Evolutionary conservation across 2,113 vertebrate species (phyloP), one percentile per base, ranked within the genome.

Genomic region (Eptesicus fuscus): DNA sequence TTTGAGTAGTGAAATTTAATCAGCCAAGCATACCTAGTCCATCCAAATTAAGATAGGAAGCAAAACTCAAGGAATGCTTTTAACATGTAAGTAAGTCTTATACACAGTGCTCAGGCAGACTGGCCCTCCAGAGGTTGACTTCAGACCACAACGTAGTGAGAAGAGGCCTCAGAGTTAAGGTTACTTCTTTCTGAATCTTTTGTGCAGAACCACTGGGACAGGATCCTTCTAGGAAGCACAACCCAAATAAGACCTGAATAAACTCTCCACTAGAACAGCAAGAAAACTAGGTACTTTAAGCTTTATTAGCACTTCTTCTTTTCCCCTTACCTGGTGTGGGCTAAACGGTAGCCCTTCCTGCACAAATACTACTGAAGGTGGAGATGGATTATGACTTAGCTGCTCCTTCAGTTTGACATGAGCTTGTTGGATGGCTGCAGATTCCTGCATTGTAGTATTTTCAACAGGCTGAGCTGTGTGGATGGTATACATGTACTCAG

Each of bases 401-500:
- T 96, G 96, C 49, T 98, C 98, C 87, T 96, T 96, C 93, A 96
- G 95, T 77, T 98, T 96, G 93, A 90, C 93, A 23, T 35, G 51
- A 70, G 91, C 80, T 96, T 97, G 96, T 63, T 97, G 96, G 4
- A 89, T 77, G 86, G 91, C 76, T 79, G 88, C 35, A 95, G 97
- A 83, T 44, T 97, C 97, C 83, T 96, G 97, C 47, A 96, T 23
- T 78, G 93, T 51, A 30, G 90, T 95, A 77, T 83, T 97, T 96
- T 98, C 97, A 91, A 93, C 78, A 95, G 97, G 87, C 11, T 93
- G 92, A 53, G 96, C 56, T 82, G 96, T 96, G 40, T 93, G 93
- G 95, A 98, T 93, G 69, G 98, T 95, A 74, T 94, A 97, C 77
- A 97, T 96, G 87, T 98, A 96, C 78, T 98, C 97, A 87, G 96